Conservation (phyloP, 2,113 vertebrate species). For the Sclerurus mexicanus region DNA sequence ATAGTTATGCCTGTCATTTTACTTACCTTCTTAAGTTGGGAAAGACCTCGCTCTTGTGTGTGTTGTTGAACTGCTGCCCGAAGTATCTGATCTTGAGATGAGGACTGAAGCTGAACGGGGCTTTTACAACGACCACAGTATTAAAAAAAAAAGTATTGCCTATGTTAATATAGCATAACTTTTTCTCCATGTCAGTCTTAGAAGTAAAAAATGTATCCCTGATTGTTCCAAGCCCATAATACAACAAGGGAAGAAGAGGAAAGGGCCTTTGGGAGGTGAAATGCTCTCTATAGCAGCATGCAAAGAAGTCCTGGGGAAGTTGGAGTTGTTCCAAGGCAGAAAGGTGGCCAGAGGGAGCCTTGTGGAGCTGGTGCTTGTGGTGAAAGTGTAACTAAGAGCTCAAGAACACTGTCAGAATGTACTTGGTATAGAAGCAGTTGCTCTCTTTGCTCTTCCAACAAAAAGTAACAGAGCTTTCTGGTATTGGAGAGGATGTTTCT, state of each 20-base stretch:
- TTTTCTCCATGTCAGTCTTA: not conserved
- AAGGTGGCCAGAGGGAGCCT: not conserved
- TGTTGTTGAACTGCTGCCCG: not conserved
- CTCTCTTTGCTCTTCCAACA: not conserved
- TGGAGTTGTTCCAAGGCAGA: not conserved
- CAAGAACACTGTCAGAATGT: not conserved
- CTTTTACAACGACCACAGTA: not conserved
- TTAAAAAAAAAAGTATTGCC: not conserved
- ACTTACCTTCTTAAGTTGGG: not conserved
- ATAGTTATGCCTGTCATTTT: accelerated
- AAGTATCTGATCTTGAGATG: not conserved
- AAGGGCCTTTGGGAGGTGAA: not conserved
- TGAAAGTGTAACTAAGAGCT: not conserved
- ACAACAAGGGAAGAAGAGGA: not conserved
- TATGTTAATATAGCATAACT: accelerated
- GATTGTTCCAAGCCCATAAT: not conserved
- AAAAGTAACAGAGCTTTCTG: not conserved
- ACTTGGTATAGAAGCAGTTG: not conserved
- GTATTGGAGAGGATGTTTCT: not conserved
- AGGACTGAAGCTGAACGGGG: not conserved
- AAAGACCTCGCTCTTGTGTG: not conserved
- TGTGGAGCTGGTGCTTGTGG: not conserved
- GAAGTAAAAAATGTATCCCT: not conserved
- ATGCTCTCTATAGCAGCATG: not conserved
- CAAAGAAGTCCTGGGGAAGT: not conserved